Percentiles rank a stretch among this genome's conserved stretches.
phyloP scores from a whole-genome alignment of 2,113 vertebrate genomes.

The Poicephalus gulielmi region DNA sequence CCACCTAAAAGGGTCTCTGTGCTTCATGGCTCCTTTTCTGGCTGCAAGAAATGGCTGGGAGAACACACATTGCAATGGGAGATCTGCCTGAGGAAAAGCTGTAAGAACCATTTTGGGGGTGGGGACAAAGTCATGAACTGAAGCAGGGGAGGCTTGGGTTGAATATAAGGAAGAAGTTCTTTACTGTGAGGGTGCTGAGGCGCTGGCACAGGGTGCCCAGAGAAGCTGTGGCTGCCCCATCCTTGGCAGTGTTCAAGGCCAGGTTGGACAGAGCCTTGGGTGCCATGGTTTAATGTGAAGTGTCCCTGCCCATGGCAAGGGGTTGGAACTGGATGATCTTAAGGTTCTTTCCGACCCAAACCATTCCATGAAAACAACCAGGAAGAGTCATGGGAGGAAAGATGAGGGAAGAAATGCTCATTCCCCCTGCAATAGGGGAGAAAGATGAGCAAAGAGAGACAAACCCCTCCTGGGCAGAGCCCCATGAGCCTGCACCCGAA shows the following conservation, averaged over 20 bases:
- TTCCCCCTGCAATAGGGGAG: fast-evolving
- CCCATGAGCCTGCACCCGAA: not conserved
- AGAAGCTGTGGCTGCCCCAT: not conserved
- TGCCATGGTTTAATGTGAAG: not conserved
- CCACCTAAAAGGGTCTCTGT: fast-evolving
- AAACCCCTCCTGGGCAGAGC: not conserved
- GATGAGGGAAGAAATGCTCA: fast-evolving
- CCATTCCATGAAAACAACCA: not conserved
- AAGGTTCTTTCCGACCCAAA: not conserved
- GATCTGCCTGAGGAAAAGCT: fast-evolving
- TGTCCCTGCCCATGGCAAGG: not conserved
- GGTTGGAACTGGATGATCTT: not conserved
- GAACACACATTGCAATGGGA: fast-evolving
- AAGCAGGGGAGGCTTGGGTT: not conserved
- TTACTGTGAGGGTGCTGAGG: not conserved
- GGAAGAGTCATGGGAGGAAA: fast-evolving
- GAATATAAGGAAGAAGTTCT: not conserved
- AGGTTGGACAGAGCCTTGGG: not conserved
- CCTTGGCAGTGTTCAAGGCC: not conserved
- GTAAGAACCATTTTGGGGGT: fast-evolving
- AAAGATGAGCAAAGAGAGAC: not conserved
- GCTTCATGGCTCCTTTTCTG: not conserved
- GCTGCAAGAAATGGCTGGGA: fast-evolving
- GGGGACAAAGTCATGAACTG: not conserved
- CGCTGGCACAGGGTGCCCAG: not conserved